phyloP scores from a whole-genome alignment of 2,113 vertebrate genomes.

The Uria lomvia region DNA sequence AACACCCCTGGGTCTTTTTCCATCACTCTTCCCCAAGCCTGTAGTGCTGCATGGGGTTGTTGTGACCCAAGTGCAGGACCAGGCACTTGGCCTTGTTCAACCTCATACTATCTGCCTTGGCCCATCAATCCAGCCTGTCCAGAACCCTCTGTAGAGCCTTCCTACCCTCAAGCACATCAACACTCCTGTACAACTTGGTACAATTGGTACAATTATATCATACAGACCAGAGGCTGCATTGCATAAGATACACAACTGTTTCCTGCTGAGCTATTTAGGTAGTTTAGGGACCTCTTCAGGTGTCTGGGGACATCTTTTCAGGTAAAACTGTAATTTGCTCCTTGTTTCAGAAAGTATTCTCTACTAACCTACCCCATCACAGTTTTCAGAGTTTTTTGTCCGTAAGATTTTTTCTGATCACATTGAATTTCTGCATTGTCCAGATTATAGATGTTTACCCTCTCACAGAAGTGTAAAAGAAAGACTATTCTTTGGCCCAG shows the following conservation, averaged over 20 bases:
- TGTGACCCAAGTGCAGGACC: not conserved
- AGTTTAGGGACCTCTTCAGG: not conserved
- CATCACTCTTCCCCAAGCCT: not conserved
- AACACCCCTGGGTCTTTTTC: not conserved
- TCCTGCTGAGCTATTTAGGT: not conserved
- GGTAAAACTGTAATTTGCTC: not conserved
- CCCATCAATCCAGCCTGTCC: not conserved
- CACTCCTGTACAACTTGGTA: not conserved
- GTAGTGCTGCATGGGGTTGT: not conserved
- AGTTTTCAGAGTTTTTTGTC: not conserved
- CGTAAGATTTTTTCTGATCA: not conserved
- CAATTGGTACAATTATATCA: not conserved
- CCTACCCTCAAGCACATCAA: not conserved
- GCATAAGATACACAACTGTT: rapidly evolving
- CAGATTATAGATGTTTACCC: not conserved
- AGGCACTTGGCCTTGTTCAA: not conserved
- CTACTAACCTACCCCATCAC: not conserved
- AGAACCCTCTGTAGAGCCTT: not conserved
- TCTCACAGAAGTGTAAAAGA: not conserved
- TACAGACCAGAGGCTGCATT: not conserved
- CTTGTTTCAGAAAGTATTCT: not conserved
- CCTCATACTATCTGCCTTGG: not conserved
- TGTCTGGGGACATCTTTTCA: not conserved
- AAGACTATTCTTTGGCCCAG: not conserved
- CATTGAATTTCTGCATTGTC: not conserved